These are phyloP conservation scores for Rhamnusium bicolor DNA, from an alignment of 2,888 invertebrate genomes.

Conservation along the genomic window DNA sequence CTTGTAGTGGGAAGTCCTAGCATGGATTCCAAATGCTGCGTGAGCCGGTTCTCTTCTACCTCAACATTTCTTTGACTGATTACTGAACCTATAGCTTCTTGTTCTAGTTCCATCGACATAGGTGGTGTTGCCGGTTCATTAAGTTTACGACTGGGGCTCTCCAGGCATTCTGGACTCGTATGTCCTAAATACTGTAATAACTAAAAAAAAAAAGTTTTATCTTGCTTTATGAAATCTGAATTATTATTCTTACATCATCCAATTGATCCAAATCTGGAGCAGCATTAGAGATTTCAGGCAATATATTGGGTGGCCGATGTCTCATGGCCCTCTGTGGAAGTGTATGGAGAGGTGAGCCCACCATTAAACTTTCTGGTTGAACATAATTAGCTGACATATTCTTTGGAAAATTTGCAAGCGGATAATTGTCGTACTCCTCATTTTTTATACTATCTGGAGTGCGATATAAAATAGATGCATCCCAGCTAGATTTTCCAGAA, in stretches of 20 bases:
- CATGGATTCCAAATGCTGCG: slow-evolving; percentile 64
- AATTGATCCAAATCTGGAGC: slow-evolving; percentile 93
- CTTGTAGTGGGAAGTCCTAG: slow-evolving; percentile 63
- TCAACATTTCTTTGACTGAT: slow-evolving; percentile 90
- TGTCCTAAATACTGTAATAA: slow-evolving; percentile 91
- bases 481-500: slow-evolving; percentile 97
- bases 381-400: slow-evolving; percentile 49
- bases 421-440: slow-evolving; percentile 44
- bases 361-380: slow-evolving; percentile 67
- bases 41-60: slow-evolving; percentile 75
- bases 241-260: slow-evolving; percentile 82
- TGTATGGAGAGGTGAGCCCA: slow-evolving; percentile 54
- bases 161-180: slow-evolving; percentile 91
- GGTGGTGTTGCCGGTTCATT: slow-evolving; percentile 87
- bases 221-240: slow-evolving; percentile 19
- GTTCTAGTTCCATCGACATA: slow-evolving; percentile 84
- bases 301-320: slow-evolving; percentile 81
- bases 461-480: slow-evolving; percentile 91
- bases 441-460: slow-evolving; percentile 74
- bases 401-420: background rate
- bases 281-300: slow-evolving; percentile 87
- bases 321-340: slow-evolving; percentile 80
- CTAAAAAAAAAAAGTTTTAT: slow-evolving; percentile 70
- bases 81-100: slow-evolving; percentile 88
- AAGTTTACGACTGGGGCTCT: slow-evolving; percentile 78